Evolutionary conservation across 2,797 vertebrate species (phyloP).

Genomic region (Sebastes cheni): DNA sequence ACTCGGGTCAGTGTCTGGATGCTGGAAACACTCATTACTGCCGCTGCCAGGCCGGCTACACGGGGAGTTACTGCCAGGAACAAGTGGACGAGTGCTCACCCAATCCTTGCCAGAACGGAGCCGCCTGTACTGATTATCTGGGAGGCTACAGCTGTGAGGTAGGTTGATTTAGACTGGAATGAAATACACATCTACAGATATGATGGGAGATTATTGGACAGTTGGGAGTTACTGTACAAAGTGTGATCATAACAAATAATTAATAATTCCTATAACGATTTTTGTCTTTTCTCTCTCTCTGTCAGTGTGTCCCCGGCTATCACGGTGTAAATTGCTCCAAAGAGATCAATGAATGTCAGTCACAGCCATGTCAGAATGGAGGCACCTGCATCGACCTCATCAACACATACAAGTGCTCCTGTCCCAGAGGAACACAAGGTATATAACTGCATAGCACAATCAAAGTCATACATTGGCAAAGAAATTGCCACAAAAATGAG

Average conservation of each 20-base stretch:
- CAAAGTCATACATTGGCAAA: neutral
- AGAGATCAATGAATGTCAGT: constrained; percentile 97
- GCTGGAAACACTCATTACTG: constrained; percentile 95
- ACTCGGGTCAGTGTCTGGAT: constrained; percentile 92
- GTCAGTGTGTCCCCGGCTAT: constrained; percentile 93
- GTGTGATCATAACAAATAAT: neutral
- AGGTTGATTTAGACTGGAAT: neutral
- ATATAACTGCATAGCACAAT: constrained; percentile 47
- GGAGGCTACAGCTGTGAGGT: constrained; percentile 98
- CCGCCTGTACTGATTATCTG: constrained; percentile 94
- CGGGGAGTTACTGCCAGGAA: constrained; percentile 97
- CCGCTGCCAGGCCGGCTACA: constrained; percentile 95
- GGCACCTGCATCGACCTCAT: constrained; percentile 97
- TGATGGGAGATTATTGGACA: neutral
- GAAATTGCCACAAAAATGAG: constrained; percentile 34
- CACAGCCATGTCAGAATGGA: constrained; percentile 94
- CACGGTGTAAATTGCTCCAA: constrained; percentile 95
- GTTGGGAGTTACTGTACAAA: neutral
- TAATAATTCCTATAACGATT: neutral
- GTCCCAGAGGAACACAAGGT: constrained; percentile 98
- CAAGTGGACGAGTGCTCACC: constrained; percentile 97
- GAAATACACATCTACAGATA: neutral
- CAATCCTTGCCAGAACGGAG: constrained; percentile 96
- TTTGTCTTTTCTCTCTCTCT: neutral
- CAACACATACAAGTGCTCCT: constrained; percentile 98